Conservation (phyloP, 2,113 vertebrate species). For the Amblyopsis rosae region DNA sequence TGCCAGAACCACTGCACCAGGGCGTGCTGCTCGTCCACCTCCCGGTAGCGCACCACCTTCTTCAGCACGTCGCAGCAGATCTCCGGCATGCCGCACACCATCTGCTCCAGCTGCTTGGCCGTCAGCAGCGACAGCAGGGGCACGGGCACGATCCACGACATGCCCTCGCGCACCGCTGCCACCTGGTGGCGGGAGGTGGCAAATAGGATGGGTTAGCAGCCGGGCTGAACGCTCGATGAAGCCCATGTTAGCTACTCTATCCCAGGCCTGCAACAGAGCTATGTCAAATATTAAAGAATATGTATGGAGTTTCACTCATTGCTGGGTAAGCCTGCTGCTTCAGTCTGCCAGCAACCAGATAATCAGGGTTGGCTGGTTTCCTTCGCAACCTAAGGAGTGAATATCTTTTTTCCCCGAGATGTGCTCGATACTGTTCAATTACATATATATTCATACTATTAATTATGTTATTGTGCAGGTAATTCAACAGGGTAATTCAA, state of each 20-base stretch:
- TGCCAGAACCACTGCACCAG: conserved; percentile 84
- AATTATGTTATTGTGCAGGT: no score
- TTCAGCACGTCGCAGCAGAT: conserved; percentile 82
- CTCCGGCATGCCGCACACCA: conserved; percentile 83
- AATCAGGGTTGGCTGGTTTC: conserved; percentile 15
- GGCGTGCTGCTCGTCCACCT: conserved; percentile 80
- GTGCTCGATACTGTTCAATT: no score
- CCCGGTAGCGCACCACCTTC: conserved; percentile 82
- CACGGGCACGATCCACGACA: conserved; percentile 83
- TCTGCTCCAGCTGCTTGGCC: conserved; percentile 81
- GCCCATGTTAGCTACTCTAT: no score
- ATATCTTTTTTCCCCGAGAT: neutral
- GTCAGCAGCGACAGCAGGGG: conserved; percentile 82
- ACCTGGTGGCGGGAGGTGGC: conserved; percentile 78
- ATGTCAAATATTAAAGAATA: neutral
- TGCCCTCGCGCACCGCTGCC: conserved; percentile 79
- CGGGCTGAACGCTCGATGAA: neutral
- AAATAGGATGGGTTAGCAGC: conserved; percentile 57
- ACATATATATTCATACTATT: no score
- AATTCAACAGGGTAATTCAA: no score
- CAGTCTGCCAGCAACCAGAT: neutral
- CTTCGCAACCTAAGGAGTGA: conserved; percentile 5
- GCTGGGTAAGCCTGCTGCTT: neutral
- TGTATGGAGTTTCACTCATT: neutral
- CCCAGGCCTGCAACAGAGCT: neutral